These are phyloP conservation scores for Vandiemenella viatica DNA, from an alignment of 2,888 invertebrate species.

Conservation along the genomic window DNA sequence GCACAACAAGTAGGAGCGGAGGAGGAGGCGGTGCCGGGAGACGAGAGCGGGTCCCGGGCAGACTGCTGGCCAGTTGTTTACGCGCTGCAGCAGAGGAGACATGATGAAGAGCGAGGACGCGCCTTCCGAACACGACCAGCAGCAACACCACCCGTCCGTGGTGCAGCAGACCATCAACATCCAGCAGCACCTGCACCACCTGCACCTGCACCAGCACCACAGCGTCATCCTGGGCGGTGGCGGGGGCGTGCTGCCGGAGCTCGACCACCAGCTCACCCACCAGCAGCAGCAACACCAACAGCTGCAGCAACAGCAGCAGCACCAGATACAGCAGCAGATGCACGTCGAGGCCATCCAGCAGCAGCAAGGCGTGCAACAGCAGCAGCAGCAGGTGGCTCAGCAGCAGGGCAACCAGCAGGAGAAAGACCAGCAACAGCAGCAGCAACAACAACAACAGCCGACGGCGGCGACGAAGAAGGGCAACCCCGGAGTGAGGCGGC, in stretches of 20 bases:
- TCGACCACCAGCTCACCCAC: too few relatives aligned
- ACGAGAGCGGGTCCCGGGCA: constrained; percentile 4
- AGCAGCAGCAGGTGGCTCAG: neutral
- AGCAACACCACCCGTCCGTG: constrained; percentile 6
- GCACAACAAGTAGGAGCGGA: too few relatives aligned
- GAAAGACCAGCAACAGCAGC: neutral
- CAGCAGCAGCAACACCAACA: neutral
- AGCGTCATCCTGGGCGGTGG: constrained; percentile 23
- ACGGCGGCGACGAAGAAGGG: constrained; percentile 10
- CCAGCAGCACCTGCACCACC: constrained; percentile 29
- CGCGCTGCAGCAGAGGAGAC: neutral
- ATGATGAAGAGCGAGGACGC: constrained; percentile 17
- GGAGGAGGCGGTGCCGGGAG: too few relatives aligned
- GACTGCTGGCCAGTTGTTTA: neutral
- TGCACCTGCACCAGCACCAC: constrained; percentile 29
- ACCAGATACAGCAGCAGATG: neutral
- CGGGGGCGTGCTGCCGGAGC: neutral
- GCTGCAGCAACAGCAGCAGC: neutral
- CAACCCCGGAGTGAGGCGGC: constrained; percentile 56
- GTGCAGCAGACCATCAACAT: constrained; percentile 20
- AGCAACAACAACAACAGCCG: neutral
- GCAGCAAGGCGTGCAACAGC: neutral
- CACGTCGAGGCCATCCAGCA: neutral
- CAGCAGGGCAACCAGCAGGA: neutral
- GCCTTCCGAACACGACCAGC: constrained; percentile 10